These are phyloP conservation scores for Cyclophora albipunctata DNA, from an alignment of 2,888 invertebrate species.

Conservation along the genomic window DNA sequence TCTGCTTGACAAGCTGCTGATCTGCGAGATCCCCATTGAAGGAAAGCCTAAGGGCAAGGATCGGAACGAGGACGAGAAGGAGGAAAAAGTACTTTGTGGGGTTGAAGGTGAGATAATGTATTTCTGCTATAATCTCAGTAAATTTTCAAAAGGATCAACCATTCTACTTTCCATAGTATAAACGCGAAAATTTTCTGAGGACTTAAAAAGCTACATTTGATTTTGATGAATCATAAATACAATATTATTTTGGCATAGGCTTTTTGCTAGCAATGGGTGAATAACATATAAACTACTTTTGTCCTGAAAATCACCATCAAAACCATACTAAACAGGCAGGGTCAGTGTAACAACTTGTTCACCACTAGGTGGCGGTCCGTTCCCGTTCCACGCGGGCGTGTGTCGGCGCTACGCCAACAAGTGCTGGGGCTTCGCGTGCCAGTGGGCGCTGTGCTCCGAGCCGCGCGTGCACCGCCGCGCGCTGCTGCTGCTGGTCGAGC, in stretches of 20 bases:
- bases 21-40: slow-evolving; percentile 65
- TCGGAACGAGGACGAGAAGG: slow-evolving; percentile 43
- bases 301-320: too few species aligned
- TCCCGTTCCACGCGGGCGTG: slow-evolving; percentile 74
- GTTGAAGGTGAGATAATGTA: slow-evolving; percentile 45
- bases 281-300: too few species aligned
- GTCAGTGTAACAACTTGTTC: too few species aligned
- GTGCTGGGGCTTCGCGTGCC: slow-evolving; percentile 85
- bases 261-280: too few species aligned
- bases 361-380: slow-evolving; percentile 48
- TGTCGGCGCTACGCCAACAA: slow-evolving; percentile 78
- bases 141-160: too few species aligned
- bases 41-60: slow-evolving; percentile 46
- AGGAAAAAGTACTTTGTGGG: slow-evolving; percentile 58
- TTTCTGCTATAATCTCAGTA: not conserved
- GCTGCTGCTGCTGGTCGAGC: slow-evolving; percentile 86
- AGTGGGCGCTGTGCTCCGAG: slow-evolving; percentile 80
- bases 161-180: too few species aligned
- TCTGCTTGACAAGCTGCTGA: slow-evolving; percentile 75
- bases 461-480: slow-evolving; percentile 82
- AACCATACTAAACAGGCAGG: too few species aligned
- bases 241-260: too few species aligned
- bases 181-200: too few species aligned
- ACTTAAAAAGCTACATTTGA: too few species aligned
- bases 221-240: too few species aligned